Conservation (phyloP, 2,888 invertebrate species). For the Reticulitermes lucifugus region DNA sequence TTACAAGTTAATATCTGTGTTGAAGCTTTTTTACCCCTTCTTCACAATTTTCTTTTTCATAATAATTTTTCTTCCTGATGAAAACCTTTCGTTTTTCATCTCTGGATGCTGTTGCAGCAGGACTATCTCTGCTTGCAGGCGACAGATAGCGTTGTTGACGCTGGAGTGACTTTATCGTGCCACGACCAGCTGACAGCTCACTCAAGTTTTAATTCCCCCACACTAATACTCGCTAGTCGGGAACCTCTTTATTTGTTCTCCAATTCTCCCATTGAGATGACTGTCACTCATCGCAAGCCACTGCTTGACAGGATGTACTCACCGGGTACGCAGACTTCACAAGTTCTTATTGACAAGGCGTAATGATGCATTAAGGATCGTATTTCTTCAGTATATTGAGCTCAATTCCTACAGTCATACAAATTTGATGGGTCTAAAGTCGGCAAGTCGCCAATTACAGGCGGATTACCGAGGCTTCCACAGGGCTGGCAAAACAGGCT, state of each 20-base stretch:
- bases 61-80: constrained; percentile 25
- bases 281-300: constrained; percentile 8
- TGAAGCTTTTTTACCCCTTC: background rate
- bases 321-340: background rate
- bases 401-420: background rate
- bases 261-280: constrained; percentile 21
- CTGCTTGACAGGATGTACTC: background rate
- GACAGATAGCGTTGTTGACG: constrained; percentile 45
- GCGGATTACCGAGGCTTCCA: background rate
- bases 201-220: constrained; percentile 44
- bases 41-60: background rate
- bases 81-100: constrained; percentile 36
- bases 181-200: constrained; percentile 42
- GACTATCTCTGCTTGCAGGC: constrained; percentile 42
- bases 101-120: constrained; percentile 31
- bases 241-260: constrained; percentile 38
- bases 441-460: background rate
- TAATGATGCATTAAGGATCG: constrained; percentile 24
- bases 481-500: background rate
- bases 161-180: constrained; percentile 38
- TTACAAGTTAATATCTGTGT: constrained; percentile 35
- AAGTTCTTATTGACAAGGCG: constrained; percentile 24
- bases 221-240: constrained; percentile 30
- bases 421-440: background rate
- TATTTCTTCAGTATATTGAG: constrained; percentile 9